Conservation (phyloP, 1,140 invertebrate species). For the Penaeus vannamei region DNA sequence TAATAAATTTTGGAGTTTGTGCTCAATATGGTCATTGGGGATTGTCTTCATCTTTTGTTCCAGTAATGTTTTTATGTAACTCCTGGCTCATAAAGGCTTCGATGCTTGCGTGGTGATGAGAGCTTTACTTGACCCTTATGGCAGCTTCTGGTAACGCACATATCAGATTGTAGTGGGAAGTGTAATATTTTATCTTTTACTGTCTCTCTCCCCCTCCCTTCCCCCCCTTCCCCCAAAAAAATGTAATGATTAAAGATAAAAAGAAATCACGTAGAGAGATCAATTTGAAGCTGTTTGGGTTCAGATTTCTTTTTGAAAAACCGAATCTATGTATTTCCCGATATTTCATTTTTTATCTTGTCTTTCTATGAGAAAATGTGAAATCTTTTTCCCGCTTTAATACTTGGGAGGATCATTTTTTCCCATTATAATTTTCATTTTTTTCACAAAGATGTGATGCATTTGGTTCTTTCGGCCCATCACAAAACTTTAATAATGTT, state of each 20-base stretch:
- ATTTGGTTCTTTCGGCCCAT: slow-evolving; percentile 39
- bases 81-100: slow-evolving; percentile 40
- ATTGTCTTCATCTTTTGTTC: slow-evolving; percentile 14
- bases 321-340: no score
- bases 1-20: slow-evolving; percentile 29
- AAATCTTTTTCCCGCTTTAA: slow-evolving; percentile 6
- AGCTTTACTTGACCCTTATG: slow-evolving; percentile 43
- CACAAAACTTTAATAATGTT: slow-evolving; percentile 28
- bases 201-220: no score
- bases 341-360: no score
- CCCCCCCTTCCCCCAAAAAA: background rate
- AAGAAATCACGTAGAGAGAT: background rate
- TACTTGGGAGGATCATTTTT: background rate
- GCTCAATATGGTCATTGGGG: slow-evolving; percentile 35
- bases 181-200: slow-evolving; percentile 30
- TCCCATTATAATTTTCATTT: slow-evolving; percentile 17
- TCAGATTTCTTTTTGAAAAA: no score
- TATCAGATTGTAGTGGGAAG: slow-evolving; percentile 52
- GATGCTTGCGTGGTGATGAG: slow-evolving; percentile 52
- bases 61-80: slow-evolving; percentile 38
- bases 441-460: slow-evolving; percentile 18
- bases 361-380: background rate
- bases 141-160: slow-evolving; percentile 58
- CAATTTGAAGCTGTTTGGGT: no score
- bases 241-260: slow-evolving; percentile 20